phyloP scores from a whole-genome alignment of 35 echinoderm and acorn worm genomes.

The Lytechinus variegatus region DNA sequence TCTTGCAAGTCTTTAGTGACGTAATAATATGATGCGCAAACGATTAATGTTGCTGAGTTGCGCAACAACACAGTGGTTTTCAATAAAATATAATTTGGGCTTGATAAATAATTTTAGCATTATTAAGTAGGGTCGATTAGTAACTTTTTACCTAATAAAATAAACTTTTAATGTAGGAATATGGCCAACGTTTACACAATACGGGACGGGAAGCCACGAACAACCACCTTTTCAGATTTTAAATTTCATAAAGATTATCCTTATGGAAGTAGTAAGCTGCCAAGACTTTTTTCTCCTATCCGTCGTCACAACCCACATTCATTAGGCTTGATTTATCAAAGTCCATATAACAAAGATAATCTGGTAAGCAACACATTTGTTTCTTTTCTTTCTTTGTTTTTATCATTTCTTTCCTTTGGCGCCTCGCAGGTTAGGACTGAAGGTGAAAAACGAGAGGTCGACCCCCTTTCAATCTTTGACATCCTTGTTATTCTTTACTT shows the following conservation, averaged over 20 bases:
- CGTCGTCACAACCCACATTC: slow-evolving; percentile 94
- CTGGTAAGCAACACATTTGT: slow-evolving; percentile 51
- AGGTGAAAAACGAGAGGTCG: too few relatives aligned
- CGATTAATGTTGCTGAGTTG: not conserved
- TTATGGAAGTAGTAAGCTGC: not conserved
- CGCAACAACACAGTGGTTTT: not conserved
- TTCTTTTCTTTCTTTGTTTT: not conserved
- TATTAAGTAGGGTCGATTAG: not conserved
- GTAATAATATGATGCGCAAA: not conserved
- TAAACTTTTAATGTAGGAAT: not conserved
- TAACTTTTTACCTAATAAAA: not conserved
- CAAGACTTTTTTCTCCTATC: slow-evolving; percentile 83
- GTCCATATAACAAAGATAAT: slow-evolving; percentile 97
- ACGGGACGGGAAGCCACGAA: slow-evolving; percentile 70
- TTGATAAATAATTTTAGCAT: not conserved
- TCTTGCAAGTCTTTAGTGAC: not conserved
- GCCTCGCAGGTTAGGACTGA: too few relatives aligned
- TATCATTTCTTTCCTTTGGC: too few relatives aligned
- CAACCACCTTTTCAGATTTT: slow-evolving; percentile 89
- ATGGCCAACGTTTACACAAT: slow-evolving; percentile 97
- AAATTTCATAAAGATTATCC: slow-evolving; percentile 47
- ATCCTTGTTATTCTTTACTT: too few relatives aligned
- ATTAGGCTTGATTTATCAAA: slow-evolving; percentile 87
- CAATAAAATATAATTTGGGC: not conserved
- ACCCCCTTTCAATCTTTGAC: too few relatives aligned